Evolutionary conservation across 2,113 vertebrate species (phyloP).

Genomic region (Helogale parvula): DNA sequence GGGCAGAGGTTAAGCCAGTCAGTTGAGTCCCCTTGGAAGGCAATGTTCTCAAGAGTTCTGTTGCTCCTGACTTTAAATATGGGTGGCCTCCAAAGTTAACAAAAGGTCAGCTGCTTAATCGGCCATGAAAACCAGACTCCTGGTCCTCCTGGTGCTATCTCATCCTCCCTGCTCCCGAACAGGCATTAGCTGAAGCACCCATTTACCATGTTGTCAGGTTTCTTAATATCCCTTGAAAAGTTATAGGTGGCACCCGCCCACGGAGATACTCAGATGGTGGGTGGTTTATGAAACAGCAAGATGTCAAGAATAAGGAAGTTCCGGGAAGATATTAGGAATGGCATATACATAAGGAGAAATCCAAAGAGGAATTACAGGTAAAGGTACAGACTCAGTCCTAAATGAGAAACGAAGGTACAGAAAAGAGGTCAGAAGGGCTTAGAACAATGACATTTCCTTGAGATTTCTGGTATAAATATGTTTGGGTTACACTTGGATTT

Average conservation of each 20-base stretch:
- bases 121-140: constrained; percentile 64
- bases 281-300: neutral
- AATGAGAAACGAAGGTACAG: neutral
- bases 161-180: neutral
- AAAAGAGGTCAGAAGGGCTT: neutral
- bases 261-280: neutral
- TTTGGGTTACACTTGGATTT: neutral
- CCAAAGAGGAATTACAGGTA: neutral
- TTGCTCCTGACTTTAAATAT: constrained; percentile 71
- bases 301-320: neutral
- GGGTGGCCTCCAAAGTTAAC: constrained; percentile 64
- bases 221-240: constrained; percentile 59
- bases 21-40: neutral
- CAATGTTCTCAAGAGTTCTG: constrained; percentile 61
- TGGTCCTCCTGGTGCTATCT: neutral
- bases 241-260: neutral
- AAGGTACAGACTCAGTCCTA: neutral
- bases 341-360: neutral
- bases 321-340: neutral
- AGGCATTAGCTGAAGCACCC: constrained; percentile 75
- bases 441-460: neutral
- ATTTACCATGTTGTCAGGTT: constrained; percentile 54
- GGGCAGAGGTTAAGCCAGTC: neutral
- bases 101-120: constrained; percentile 81
- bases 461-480: neutral